Conservation (phyloP, 2,797 vertebrate genomes). For the Molothrus aeneus region DNA sequence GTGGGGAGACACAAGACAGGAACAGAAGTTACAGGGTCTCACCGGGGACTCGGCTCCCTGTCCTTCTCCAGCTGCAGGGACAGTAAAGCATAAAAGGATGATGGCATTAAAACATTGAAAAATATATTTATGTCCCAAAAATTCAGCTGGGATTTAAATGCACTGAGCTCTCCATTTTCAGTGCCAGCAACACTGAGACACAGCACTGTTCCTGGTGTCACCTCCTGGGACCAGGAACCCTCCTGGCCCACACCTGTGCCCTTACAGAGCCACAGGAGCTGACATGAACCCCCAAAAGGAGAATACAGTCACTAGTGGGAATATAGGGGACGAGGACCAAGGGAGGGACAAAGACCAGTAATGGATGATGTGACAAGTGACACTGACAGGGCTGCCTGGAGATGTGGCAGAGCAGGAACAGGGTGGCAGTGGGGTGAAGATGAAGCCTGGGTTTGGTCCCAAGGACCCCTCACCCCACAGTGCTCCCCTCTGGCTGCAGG, state of each 20-base stretch:
- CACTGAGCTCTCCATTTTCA: background rate
- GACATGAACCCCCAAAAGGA: background rate
- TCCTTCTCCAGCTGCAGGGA: fast-evolving
- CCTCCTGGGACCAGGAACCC: background rate
- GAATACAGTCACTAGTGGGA: background rate
- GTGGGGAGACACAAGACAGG: background rate
- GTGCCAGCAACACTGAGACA: background rate
- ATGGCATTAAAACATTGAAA: background rate
- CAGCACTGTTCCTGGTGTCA: background rate
- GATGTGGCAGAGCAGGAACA: background rate
- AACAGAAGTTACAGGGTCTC: background rate
- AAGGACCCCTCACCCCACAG: fast-evolving
- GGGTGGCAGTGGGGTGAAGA: background rate
- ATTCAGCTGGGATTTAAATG: background rate
- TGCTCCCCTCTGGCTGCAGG: background rate
- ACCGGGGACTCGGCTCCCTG: fast-evolving
- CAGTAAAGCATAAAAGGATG: background rate
- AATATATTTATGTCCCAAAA: background rate
- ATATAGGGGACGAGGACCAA: background rate
- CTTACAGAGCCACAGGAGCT: background rate
- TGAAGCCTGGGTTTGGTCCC: background rate
- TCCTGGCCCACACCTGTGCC: background rate
- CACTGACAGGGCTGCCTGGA: background rate
- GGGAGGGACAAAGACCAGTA: background rate
- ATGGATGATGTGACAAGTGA: background rate